phyloP scores from a whole-genome alignment of 2,113 vertebrate genomes.

The Podiceps cristatus region DNA sequence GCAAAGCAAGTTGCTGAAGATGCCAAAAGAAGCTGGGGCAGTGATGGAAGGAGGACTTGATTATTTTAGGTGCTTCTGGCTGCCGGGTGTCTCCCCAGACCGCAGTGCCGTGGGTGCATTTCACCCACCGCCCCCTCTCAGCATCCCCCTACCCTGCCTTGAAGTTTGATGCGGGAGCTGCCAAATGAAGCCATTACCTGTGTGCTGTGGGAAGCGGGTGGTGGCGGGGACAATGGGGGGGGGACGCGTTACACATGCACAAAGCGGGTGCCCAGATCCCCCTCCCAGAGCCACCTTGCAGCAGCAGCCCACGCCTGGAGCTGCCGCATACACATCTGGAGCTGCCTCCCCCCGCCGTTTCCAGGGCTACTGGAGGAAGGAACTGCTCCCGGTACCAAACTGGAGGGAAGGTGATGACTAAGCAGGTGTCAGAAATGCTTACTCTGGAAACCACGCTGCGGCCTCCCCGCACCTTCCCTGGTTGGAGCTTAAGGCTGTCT shows the following conservation, averaged over 20 bases:
- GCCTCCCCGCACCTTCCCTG: neutral
- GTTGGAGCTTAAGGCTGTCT: neutral
- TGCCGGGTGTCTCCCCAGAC: neutral
- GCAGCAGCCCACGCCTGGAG: neutral
- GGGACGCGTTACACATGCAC: no score
- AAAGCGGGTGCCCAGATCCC: fast-evolving
- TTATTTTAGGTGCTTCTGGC: neutral
- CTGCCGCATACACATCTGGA: neutral
- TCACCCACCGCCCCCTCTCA: neutral
- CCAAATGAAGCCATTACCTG: fast-evolving
- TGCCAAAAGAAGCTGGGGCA: neutral
- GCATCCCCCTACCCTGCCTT: neutral
- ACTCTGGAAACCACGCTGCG: neutral
- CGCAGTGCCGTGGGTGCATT: no score
- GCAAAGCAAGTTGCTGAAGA: neutral
- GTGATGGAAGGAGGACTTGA: neutral
- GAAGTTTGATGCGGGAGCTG: neutral
- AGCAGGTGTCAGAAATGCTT: conserved; percentile 22
- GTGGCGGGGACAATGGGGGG: fast-evolving
- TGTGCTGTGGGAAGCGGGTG: neutral
- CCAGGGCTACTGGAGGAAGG: neutral
- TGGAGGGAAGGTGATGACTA: neutral
- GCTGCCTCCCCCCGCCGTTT: neutral
- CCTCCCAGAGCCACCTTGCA: neutral
- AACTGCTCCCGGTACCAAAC: neutral